phyloP scores from a whole-genome alignment of 1,140 invertebrate genomes.

The Sarcophaga peregrina region DNA sequence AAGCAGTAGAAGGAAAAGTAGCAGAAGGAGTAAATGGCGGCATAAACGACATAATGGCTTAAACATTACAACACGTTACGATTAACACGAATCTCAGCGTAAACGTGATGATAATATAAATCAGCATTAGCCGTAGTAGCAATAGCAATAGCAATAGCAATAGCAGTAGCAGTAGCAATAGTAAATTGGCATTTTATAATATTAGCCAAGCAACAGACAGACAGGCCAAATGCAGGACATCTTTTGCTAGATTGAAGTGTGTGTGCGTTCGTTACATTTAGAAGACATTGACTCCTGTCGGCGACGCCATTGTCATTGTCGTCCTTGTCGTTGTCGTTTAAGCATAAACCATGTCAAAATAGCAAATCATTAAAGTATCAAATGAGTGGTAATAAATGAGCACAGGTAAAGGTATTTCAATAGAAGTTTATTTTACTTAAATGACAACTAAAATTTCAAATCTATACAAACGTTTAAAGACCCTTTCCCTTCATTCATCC shows the following conservation, averaged over 20 bases:
- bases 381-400: background rate
- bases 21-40: background rate
- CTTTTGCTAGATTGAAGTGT: no score
- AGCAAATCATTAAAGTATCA: no score
- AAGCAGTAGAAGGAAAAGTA: background rate
- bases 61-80: slow-evolving; percentile 39
- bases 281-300: slow-evolving; percentile 12
- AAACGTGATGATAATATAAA: slow-evolving; percentile 48
- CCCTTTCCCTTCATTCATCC: no score
- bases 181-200: slow-evolving; percentile 40
- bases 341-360: no score
- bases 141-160: no score
- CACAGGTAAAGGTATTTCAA: background rate
- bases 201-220: background rate
- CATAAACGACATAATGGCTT: slow-evolving; percentile 29
- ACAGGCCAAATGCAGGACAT: no score
- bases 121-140: slow-evolving; percentile 24
- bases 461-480: background rate
- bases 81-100: slow-evolving; percentile 45
- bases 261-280: background rate
- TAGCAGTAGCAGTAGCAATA: background rate
- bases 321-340: background rate
- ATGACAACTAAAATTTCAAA: background rate
- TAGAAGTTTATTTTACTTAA: background rate
- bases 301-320: background rate